Percentiles rank a stretch among this genome's conserved stretches.
These are phyloP conservation scores for Pseudomyrmex cubaensis DNA, from an alignment of 1,140 invertebrate species.

Conservation along the genomic window DNA sequence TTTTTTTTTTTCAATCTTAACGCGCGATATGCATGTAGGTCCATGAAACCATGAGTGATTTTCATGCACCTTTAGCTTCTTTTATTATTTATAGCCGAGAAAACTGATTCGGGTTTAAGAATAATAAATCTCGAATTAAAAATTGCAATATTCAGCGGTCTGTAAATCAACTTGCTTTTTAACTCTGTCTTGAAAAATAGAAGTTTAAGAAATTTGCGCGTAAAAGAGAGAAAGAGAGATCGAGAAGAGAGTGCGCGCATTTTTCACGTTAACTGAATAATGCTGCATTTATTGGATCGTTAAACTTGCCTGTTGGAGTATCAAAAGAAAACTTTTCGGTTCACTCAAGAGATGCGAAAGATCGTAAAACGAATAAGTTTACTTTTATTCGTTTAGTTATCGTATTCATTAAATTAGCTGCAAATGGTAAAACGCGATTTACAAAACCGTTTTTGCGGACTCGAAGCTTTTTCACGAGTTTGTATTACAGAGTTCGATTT, in stretches of 20 bases:
- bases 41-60: not conserved
- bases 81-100: not conserved
- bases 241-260: constrained; percentile 41
- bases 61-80: too few relatives aligned
- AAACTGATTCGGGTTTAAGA: not conserved
- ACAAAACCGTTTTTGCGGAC: not conserved
- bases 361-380: too few relatives aligned
- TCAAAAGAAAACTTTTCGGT: constrained; percentile 18
- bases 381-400: not conserved
- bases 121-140: constrained; percentile 2
- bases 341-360: not conserved
- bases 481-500: too few relatives aligned
- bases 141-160: constrained; percentile 33
- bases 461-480: too few relatives aligned
- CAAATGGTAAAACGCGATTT: constrained; percentile 5
- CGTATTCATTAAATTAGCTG: constrained; percentile 17
- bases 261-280: constrained; percentile 65
- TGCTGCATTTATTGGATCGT: constrained; percentile 65
- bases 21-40: too few relatives aligned
- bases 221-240: too few relatives aligned
- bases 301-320: constrained; percentile 28
- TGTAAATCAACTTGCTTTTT: constrained; percentile 19
- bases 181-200: not conserved
- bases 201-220: constrained; percentile 28
- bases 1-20: not conserved